Base-by-base conservation (phyloP, 2,888 invertebrate genomes). In the Heteromurus nitidus region DNA sequence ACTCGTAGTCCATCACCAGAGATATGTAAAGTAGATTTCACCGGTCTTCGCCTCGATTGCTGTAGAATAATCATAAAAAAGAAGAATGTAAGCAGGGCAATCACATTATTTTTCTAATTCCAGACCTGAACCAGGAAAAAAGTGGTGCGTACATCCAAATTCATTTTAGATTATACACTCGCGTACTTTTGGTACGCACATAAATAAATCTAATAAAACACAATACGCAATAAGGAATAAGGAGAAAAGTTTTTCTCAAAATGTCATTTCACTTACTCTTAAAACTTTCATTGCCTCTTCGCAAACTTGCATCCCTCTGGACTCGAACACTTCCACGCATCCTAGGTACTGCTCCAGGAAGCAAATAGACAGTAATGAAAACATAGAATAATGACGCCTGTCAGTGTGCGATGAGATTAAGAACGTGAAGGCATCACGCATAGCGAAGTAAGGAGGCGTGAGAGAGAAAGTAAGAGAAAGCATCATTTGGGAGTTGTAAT, bases 251-350 rank as follows among this genome's bases (percentile, higher is more conserved):
- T 47, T 36, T 5, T 36, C 36, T 36, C 13, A 36, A 36, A 36
- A 13, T 18, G 50, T 50, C 28, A 5, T 58, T 7, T 62, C 7
- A 88, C 94, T 93, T 90, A 97, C 97, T 92, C 97, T 93, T 84
- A 99, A 92, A 86, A 97, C 96, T 92, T 98, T 99, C 84, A 99
- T 92, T 68, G 99, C 99, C 90, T 98, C 98, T 90, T 99, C 99
- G 91, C 99, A 99, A 82, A 99, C 97, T 91, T 98, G 97, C 98
- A 99, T 99, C 67, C 99, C 99, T 88, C 99, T 93, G 9, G 98
- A 98, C 91, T 99, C 99, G 91, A 97, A 99, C 47, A 99, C 99
- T 91, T 99, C 99, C 64, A 99, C 97, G 90, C 98, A 98, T 85
- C 99, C 99, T 89, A 99, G 92, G 91, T 99, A 99, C 93, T 93